These are phyloP conservation scores for Propithecus deckenii DNA, from an alignment of 2,797 vertebrate species.

Conservation along the genomic window DNA sequence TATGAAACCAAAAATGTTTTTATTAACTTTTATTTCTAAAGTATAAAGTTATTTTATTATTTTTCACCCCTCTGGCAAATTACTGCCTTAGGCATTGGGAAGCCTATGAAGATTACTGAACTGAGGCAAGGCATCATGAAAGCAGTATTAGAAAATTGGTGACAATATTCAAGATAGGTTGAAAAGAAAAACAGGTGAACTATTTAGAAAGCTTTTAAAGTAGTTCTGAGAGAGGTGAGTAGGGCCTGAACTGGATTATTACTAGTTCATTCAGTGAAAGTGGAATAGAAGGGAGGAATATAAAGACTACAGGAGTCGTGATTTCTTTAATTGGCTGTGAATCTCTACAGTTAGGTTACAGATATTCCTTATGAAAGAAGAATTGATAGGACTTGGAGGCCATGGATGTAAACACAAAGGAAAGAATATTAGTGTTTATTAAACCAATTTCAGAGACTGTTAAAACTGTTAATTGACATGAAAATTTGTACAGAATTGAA, in stretches of 20 bases:
- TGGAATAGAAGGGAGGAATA: not conserved
- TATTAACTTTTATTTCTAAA: not conserved
- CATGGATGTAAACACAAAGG: not conserved
- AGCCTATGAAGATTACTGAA: not conserved
- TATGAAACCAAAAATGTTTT: conserved; percentile 38
- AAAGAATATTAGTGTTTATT: conserved; percentile 16
- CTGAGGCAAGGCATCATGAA: not conserved
- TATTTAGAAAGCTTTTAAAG: conserved; percentile 31
- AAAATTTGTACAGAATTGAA: not conserved
- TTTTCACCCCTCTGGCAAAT: not conserved
- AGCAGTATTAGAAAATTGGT: conserved; percentile 13
- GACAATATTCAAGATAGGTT: not conserved
- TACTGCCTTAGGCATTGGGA: not conserved
- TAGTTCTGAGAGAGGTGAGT: not conserved
- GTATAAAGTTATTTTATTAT: not conserved
- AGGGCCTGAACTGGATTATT: not conserved
- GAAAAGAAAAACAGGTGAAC: not conserved
- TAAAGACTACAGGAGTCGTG: not conserved
- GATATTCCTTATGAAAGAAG: not conserved
- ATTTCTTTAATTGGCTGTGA: not conserved
- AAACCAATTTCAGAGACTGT: conserved; percentile 28
- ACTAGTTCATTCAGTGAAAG: not conserved
- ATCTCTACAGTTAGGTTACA: conserved; percentile 1
- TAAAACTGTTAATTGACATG: not conserved
- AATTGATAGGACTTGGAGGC: not conserved